Base-by-base conservation (phyloP, 2,113 vertebrate species). In the Malurus melanocephalus region DNA sequence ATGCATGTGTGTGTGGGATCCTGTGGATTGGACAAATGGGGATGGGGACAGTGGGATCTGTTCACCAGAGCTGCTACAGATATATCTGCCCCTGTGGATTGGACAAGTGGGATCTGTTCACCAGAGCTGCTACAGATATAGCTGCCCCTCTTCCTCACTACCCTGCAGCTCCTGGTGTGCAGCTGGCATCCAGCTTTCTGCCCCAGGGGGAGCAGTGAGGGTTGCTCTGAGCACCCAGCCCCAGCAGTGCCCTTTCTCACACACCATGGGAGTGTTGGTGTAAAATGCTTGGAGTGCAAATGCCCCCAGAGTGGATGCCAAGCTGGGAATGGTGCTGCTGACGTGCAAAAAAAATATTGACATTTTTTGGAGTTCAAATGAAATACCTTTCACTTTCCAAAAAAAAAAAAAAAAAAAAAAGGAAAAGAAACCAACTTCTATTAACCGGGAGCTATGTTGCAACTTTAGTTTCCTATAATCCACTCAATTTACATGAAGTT, bases 391-490 rank as follows among this genome's bases (percentile, higher is more conserved):
- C 60, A 11, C 45, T 88, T 92, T 53, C 7, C 8, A 59, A 62
- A 68, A 51, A 35, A 17, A 11, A 19, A 35, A 35, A 59, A 62
- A 22, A 35, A 18, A 49, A 30, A 13, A 17, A 52, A 33, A 11
- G 15, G 53, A 33, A 61, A 30, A 46, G 16, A 46, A 22, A 1
- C 20, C 30, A 61, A 27, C 21, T 52, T 67, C 51, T 51, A 11
- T 42, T 73, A 79, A 72, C 24, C 61, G 79, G 33, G 42, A 91
- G 75, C 57, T 89, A 11, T 87, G 69, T 91, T 11, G 62, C 67
- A 92, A 93, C 79, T 76, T 82, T 55, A 23, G 9, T 91, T 89
- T 92, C 92, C 65, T 89, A 72, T 32, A 85, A 85, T 49, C 62
- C 71, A 32, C 59, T 81, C 62, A 2, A 65, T 53, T 85, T 65